These are phyloP conservation scores for Nomada fucata DNA, from an alignment of 2,888 invertebrate genomes.

Conservation along the genomic window DNA sequence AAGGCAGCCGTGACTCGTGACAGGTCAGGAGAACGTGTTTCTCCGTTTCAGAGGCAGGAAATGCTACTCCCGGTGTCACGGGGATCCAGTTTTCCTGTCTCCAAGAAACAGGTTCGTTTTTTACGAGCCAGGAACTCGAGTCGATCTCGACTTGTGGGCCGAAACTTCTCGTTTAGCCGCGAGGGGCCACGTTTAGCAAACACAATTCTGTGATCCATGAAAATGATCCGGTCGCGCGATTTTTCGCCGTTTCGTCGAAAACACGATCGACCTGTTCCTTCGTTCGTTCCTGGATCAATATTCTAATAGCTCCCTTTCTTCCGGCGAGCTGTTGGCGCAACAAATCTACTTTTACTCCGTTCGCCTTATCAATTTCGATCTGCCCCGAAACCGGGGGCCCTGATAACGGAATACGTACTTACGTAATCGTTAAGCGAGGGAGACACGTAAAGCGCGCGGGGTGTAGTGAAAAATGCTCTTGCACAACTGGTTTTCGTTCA, in stretches of 20 bases:
- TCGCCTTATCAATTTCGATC: conserved; percentile 42
- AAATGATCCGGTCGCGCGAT: conserved; percentile 9
- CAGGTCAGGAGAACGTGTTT: conserved; percentile 60
- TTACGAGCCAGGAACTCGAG: conserved; percentile 42
- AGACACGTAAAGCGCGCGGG: conserved; percentile 21
- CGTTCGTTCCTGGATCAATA: background rate
- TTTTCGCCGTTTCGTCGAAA: too few relatives aligned
- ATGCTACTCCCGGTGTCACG: conserved; percentile 54
- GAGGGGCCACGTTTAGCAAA: conserved; percentile 1
- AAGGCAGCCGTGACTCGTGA: conserved; percentile 52
- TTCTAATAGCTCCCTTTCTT: background rate
- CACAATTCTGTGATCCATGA: conserved; percentile 46
- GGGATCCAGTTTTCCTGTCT: conserved; percentile 63
- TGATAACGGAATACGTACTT: conserved; percentile 43
- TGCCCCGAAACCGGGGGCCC: conserved; percentile 41
- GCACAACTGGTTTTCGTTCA: conserved; percentile 69
- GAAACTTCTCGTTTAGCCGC: background rate
- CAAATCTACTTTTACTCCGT: background rate
- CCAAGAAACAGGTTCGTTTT: conserved; percentile 59
- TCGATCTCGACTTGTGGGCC: conserved; percentile 11
- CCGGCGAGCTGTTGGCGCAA: background rate
- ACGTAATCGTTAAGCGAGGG: conserved; percentile 34
- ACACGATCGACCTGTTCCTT: conserved; percentile 27
- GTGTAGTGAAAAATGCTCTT: conserved; percentile 46
- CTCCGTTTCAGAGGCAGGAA: conserved; percentile 59